Conservation (phyloP, 2,797 vertebrate genomes). For the Alfaro cultratus region DNA sequence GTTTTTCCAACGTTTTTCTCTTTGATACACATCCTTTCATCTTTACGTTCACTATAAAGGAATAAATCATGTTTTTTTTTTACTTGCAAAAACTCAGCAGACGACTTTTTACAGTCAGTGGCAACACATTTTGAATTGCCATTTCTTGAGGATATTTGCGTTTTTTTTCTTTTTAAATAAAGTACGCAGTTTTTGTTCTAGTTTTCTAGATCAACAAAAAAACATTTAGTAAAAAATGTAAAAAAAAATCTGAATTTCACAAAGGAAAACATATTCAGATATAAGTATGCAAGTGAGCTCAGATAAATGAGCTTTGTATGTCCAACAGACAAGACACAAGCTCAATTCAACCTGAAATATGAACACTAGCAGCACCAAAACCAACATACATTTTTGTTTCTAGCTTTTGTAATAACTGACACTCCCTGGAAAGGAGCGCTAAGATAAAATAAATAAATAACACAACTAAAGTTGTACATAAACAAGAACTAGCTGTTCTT, state of each 20-base stretch:
- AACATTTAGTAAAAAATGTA: neutral
- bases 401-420: neutral
- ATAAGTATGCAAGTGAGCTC: neutral
- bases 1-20: neutral
- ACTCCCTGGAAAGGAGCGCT: neutral
- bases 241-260: neutral
- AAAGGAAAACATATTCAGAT: neutral
- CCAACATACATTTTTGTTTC: neutral
- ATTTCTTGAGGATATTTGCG: neutral
- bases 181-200: neutral
- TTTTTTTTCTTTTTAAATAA: neutral
- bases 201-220: neutral
- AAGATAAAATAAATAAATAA: neutral
- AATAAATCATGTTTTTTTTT: neutral
- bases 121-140: neutral
- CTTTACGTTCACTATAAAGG: neutral
- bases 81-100: neutral
- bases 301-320: neutral
- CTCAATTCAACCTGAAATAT: neutral
- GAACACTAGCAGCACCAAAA: neutral
- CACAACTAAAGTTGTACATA: neutral
- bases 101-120: neutral
- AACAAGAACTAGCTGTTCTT: too few species aligned
- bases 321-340: neutral
- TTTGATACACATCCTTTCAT: neutral